phyloP scores from a whole-genome alignment of 2,797 vertebrate genomes.

The Poeciliopsis paucimaculata region DNA sequence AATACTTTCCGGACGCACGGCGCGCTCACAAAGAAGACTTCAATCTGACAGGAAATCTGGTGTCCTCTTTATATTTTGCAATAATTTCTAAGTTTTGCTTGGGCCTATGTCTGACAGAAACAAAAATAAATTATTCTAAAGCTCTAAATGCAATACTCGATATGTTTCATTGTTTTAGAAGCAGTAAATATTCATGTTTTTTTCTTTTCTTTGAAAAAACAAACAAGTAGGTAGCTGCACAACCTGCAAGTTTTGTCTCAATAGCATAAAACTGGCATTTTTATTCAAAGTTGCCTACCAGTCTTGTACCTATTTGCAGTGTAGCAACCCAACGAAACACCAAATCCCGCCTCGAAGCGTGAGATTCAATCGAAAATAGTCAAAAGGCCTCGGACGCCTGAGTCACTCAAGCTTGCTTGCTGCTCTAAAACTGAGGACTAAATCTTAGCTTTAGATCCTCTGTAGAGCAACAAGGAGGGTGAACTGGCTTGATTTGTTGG shows the following conservation, averaged over 20 bases:
- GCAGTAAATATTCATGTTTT: not conserved
- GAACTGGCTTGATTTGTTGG: conserved; percentile 53
- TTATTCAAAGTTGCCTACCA: not conserved
- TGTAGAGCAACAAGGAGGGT: conserved; percentile 6
- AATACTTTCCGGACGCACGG: too few species aligned
- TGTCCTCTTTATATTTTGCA: not conserved
- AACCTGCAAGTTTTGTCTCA: not conserved
- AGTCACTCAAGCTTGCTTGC: conserved; percentile 30
- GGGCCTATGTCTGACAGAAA: not conserved
- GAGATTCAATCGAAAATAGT: conserved; percentile 52
- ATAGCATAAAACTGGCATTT: not conserved
- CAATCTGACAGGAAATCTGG: not conserved
- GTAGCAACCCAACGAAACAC: conserved; percentile 28
- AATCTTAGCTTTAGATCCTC: conserved; percentile 53
- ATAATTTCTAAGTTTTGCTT: not conserved
- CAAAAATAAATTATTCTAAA: not conserved
- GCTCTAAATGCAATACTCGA: not conserved
- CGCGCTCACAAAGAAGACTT: not conserved
- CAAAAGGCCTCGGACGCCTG: conserved; percentile 44
- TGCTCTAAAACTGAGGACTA: conserved; percentile 47
- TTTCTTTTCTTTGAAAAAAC: not conserved
- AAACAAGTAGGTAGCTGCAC: not conserved
- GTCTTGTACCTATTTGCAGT: not conserved
- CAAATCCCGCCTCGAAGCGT: conserved; percentile 36
- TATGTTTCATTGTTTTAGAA: not conserved